A percentile compares a stretch with the other conserved stretches of the same genome.
Conservation (phyloP, 2,888 invertebrate species). For the Tuta absoluta region DNA sequence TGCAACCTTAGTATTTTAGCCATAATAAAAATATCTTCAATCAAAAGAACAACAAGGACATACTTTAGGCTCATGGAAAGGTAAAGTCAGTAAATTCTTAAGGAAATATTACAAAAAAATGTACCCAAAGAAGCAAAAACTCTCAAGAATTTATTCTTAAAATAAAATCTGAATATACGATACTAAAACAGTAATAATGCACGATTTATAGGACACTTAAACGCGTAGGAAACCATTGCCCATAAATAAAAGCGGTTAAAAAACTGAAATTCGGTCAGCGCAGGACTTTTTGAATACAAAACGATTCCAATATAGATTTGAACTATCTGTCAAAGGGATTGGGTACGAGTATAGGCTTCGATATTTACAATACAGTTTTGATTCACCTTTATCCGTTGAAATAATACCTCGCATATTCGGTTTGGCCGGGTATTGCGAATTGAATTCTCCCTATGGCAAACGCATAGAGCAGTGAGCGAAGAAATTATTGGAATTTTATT, state of each 20-base stretch:
- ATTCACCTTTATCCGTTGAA: conserved; percentile 23
- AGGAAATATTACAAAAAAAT: conserved; percentile 4
- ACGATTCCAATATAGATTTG: neutral
- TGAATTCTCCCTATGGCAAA: no score
- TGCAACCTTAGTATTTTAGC: neutral
- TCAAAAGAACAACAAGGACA: neutral
- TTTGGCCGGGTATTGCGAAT: conserved; percentile 47
- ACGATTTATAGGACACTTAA: conserved; percentile 59
- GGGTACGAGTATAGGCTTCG: conserved; percentile 11
- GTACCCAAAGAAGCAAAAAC: conserved; percentile 8
- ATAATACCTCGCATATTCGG: conserved; percentile 31
- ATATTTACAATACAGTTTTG: conserved; percentile 21
- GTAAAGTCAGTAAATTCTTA: conserved; percentile 11
- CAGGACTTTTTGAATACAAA: conserved; percentile 26
- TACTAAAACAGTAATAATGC: conserved; percentile 57
- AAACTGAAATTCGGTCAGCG: conserved; percentile 47
- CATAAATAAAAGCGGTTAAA: conserved; percentile 50
- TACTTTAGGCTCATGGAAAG: neutral
- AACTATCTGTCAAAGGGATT: conserved; percentile 21
- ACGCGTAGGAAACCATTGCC: conserved; percentile 54
- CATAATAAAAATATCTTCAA: neutral
- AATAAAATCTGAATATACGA: conserved; percentile 46
- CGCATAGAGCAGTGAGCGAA: conserved; percentile 53
- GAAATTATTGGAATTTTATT: conserved; percentile 68
- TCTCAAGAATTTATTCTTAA: conserved; percentile 28